A percentile compares a stretch with the other conserved stretches of the same genome.
Conservation (phyloP, 2,797 vertebrate species). For the Sternarchorhynchus goeldii region DNA sequence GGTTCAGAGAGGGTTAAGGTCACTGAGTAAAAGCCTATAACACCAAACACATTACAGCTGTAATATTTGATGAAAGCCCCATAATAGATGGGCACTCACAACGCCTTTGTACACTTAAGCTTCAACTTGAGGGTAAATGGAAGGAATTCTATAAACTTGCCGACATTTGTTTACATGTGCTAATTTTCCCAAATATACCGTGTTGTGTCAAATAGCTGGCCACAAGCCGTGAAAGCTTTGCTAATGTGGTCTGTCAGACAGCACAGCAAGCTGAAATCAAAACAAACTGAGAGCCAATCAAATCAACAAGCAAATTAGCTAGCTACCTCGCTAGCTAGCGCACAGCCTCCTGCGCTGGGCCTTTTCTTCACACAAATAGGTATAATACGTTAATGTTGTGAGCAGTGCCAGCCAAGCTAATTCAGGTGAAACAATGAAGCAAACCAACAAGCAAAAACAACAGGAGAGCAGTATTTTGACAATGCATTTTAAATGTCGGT, state of each 20-base stretch:
- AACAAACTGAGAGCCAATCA: slow-evolving; percentile 36
- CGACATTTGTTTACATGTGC: slow-evolving; percentile 38
- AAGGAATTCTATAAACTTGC: slow-evolving; percentile 30
- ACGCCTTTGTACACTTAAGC: neutral
- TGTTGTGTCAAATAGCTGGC: slow-evolving; percentile 28
- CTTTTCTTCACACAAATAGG: neutral
- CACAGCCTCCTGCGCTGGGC: neutral
- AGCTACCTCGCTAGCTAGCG: neutral
- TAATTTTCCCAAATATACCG: slow-evolving; percentile 28
- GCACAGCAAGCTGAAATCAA: slow-evolving; percentile 31
- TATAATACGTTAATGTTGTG: neutral
- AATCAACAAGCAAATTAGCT: slow-evolving; percentile 4
- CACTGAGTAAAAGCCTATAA: too few species aligned
- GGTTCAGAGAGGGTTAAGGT: too few species aligned
- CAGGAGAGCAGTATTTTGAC: too few species aligned
- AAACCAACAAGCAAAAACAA: too few species aligned
- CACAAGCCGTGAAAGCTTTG: slow-evolving; percentile 23
- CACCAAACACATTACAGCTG: too few species aligned
- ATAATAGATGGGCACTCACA: slow-evolving; percentile 26
- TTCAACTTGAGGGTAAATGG: slow-evolving; percentile 25
- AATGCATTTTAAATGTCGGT: too few species aligned
- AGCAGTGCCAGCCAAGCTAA: neutral
- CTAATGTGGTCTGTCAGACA: slow-evolving; percentile 27
- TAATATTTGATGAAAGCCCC: neutral
- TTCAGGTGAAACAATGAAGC: neutral